Evolutionary conservation across 2,888 invertebrate species (phyloP), one percentile per base, ranked within the genome.

Genomic region (Tenthredo scrophulariae): DNA sequence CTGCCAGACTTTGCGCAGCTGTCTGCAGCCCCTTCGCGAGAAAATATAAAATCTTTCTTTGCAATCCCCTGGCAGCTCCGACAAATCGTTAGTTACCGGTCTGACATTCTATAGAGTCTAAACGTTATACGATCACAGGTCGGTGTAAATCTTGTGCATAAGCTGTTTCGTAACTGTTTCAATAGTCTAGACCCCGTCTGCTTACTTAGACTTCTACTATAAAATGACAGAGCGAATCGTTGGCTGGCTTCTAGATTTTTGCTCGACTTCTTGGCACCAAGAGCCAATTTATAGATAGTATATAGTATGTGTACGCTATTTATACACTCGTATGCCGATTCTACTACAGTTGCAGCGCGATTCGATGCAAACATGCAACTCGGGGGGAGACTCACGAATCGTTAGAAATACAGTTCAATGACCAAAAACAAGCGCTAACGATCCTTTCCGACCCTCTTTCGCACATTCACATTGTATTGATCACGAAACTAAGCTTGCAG

Each of bases 381-480:
- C 13, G 9, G 13, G 62, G 62, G 62, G 2, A 26, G 65, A 33
- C 67, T 67, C 74, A 7, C 22, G 80, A 58, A n/a, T 80, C 70
- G 83, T 29, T 72, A 26, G 70, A 29, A 37, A 10, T n/a, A 77
- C 88, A 86, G 90, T 90, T 91, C 91, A 91, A 90, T 88, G 91
- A 90, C 90, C 91, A 90, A 91, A 91, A 90, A 89, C 88, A 88
- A 88, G 87, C 88, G 86, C 86, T 43, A 13, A 2, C 40, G 13
- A 43, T 40, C 22, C 67, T 62, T 67, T n/a, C 43, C 18, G 22
- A 67, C 46, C 46, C 58, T 67, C 65, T 15, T 13, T 82, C 29
- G 15, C 18, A 15, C 29, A 22, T 13, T 84, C 89, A 87, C 85
- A 85, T 87, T 84, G 87, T 89, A 89, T 89, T 87, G 89, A 88